Conservation (phyloP, 2,888 invertebrate species). For the Cacoxenus indagator region DNA sequence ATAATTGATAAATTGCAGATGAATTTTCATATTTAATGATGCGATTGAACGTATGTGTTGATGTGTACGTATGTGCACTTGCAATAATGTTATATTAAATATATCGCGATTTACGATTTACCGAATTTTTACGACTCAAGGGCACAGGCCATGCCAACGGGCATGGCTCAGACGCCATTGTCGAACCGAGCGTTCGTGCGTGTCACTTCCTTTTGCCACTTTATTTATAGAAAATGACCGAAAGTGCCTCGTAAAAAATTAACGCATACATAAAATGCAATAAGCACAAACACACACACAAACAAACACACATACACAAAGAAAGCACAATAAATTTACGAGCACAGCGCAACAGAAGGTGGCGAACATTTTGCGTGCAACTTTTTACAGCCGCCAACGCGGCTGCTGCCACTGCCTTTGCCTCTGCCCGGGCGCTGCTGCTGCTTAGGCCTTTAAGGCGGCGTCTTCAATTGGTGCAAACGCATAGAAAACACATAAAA, state of each 20-base stretch:
- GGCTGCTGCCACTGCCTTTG: background rate
- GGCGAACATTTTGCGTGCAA: background rate
- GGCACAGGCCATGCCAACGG: slow-evolving; percentile 8
- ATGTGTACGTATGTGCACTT: slow-evolving; percentile 30
- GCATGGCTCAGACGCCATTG: no score
- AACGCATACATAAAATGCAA: slow-evolving; percentile 63
- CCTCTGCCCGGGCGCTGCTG: background rate
- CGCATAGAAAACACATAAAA: slow-evolving; percentile 50
- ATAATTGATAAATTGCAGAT: slow-evolving; percentile 70
- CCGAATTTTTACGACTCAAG: slow-evolving; percentile 48
- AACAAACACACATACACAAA: background rate
- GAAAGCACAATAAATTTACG: background rate
- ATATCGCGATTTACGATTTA: slow-evolving; percentile 53
- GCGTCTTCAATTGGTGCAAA: background rate
- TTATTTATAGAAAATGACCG: slow-evolving; percentile 57
- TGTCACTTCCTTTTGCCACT: slow-evolving; percentile 59
- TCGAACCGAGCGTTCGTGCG: slow-evolving; percentile 48
- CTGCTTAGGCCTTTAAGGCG: background rate
- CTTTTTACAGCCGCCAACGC: background rate
- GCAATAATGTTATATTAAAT: slow-evolving; percentile 60
- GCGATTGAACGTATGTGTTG: slow-evolving; percentile 48
- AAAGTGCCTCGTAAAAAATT: slow-evolving; percentile 50
- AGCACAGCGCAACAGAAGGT: background rate
- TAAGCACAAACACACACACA: slow-evolving; percentile 24
- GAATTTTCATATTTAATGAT: slow-evolving; percentile 68